Evolutionary conservation across 2,797 vertebrate species (phyloP), one percentile per base, ranked within the genome.

Genomic region (Micromesistius poutassou): DNA sequence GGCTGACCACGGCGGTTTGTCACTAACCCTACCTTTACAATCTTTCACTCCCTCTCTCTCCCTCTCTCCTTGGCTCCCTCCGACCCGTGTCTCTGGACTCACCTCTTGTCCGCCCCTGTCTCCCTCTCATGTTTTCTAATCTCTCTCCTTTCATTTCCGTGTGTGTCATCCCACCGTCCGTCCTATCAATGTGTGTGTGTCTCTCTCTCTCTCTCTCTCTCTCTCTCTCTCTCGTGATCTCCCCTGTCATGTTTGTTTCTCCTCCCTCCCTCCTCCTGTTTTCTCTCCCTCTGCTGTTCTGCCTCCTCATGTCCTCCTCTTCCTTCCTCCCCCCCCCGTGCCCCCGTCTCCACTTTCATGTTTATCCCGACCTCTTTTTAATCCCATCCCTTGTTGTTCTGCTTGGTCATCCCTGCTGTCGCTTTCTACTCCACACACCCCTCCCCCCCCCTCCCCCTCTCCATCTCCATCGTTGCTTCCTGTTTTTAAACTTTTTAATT

Each of bases 1-100:
- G 79, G 89, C 88, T 91, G 88, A 93, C 86, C 50, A 84, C 77
- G 80, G 87, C 28, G 38, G 55, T 62, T 62, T 62, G 55, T 62
- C n/a, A 62, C 55, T 62, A 62, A 62, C 55, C 55, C 55, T 10
- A 62, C 55, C n/a, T 19, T 62, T 62, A 19, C 55, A 62, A 62
- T 62, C 55, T 62, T 25, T 62, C 55, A 22, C 46, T 42, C n/a
- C n/a, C n/a, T 22, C 55, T 25, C 22, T 55, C 55, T 62, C 22
- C 76, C 76, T 81, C 22, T 66, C 8, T 66, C 38, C 10, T 33
- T 85, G 40, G 84, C 80, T 87, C 77, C 14, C 12, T 35, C 38
- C 42, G 36, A 46, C 38, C 13, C 36, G 7, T 30, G n/a, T 50
- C 38, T 42, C 6, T 72, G 7, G 9, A 38, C 36, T 38, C 36